Percentiles rank a stretch among this genome's conserved stretches.
These are phyloP conservation scores for Saxicola maurus DNA, from an alignment of 2,797 vertebrate species.

Conservation along the genomic window DNA sequence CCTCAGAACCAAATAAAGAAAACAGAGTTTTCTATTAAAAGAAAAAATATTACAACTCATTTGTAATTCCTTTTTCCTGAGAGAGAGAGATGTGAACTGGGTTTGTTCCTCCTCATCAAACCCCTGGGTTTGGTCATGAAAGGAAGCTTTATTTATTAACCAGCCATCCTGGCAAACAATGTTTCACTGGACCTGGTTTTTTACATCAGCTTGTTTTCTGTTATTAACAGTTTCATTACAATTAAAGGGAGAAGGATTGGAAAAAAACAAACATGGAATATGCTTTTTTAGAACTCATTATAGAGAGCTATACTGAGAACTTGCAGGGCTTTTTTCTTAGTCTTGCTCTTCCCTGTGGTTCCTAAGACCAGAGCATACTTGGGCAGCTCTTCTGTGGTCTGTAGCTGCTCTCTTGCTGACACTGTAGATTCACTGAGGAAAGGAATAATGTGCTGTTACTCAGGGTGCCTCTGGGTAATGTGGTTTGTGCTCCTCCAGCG, in stretches of 20 bases:
- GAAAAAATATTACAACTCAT: background rate
- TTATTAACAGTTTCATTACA: background rate
- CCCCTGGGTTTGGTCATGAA: background rate
- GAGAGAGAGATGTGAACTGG: background rate
- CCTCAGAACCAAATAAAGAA: background rate
- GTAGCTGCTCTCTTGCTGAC: background rate
- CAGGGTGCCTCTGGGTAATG: background rate
- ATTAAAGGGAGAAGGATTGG: background rate
- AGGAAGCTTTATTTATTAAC: background rate
- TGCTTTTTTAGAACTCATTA: accelerated
- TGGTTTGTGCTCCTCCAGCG: background rate
- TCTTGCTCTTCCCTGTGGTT: background rate
- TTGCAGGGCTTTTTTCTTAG: background rate
- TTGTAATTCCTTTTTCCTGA: background rate
- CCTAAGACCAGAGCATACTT: background rate
- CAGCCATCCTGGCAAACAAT: background rate
- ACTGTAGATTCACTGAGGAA: background rate
- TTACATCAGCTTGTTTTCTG: background rate
- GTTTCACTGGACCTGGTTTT: background rate
- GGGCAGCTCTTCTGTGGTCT: accelerated
- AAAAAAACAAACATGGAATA: background rate
- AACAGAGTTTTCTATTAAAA: background rate
- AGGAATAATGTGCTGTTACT: background rate
- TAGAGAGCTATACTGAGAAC: background rate
- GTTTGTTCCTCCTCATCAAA: background rate